Evolutionary conservation across 2,888 invertebrate genomes (phyloP), one percentile per base, ranked within the genome.

Genomic region (Lasioglossum calceatum): DNA sequence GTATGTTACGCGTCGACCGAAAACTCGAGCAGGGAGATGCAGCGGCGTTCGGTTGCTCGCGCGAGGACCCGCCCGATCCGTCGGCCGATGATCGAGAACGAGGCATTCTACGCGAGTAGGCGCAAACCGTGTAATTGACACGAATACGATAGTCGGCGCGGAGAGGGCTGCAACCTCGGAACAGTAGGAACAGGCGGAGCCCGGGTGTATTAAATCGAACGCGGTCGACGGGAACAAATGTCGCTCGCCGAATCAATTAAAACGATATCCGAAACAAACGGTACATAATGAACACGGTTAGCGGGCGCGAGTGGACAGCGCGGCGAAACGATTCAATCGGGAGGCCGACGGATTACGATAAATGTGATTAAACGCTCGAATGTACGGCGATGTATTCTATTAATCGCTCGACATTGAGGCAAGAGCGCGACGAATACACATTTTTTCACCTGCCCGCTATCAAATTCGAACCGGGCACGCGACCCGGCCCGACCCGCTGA

Each of bases 261-360:
- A 77, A 36, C 86, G 78, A 81, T 81, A 76, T 54, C 27, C 61
- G 27, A 47, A 70, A 64, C 71, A 50, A 74, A 36, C 82, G 67
- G 36, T 47, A 39, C 61, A 71, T 80, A 80, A 81, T 47, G 75
- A 72, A 76, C 61, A 73, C 42, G 39, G 23, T 74, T 58, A 74
- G 39, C 42, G 36, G 54, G 50, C 75, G 32, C 36, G 36, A 54
- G 61, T 64, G 39, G 50, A 42, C 58, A 75, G 42, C 61, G 36
- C 47, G 81, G 42, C 61, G 42, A 74, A 85, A 74, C 61, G 76
- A 67, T 74, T 85, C 58, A 73, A 77, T 75, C 76, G 72, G 74
- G 64, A 81, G 73, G 42, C 61, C 42, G 71, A 73, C 54, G 87
- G 86, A 82, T 86, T 82, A 80, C 86, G 77, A 86, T 75, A 86